Conservation (phyloP, 2,113 vertebrate genomes). For the Papio anubis region DNA sequence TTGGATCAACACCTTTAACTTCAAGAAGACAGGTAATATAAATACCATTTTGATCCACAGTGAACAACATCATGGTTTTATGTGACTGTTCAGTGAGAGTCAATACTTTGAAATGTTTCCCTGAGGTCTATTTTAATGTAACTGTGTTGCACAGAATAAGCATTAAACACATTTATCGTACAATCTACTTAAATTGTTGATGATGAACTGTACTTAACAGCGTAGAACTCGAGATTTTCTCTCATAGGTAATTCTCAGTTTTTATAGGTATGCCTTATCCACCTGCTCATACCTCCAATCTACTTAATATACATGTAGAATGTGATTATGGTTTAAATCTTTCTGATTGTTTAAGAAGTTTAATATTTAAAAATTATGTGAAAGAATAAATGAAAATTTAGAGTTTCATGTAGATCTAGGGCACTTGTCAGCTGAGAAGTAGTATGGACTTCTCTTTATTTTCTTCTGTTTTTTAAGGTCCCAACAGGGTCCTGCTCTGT, state of each 20-base stretch:
- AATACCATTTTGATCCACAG: not conserved
- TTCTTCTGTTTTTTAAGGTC: no score
- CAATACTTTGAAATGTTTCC: slow-evolving; percentile 11
- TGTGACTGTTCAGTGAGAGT: not conserved
- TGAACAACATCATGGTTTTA: not conserved
- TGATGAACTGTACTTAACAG: slow-evolving; percentile 32
- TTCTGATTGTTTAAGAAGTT: not conserved
- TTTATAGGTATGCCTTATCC: not conserved
- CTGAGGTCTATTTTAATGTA: not conserved
- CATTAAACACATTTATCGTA: not conserved
- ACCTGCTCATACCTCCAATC: not conserved
- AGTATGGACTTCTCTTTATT: no score
- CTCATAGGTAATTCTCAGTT: not conserved
- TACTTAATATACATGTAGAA: not conserved
- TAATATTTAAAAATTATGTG: not conserved
- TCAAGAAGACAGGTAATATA: slow-evolving; percentile 83
- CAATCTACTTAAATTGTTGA: slow-evolving; percentile 35
- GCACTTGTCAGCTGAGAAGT: not conserved
- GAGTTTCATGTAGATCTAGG: not conserved
- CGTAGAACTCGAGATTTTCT: not conserved
- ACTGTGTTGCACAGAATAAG: not conserved
- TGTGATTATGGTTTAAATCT: slow-evolving; percentile 1
- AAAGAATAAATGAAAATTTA: slow-evolving; percentile 14
- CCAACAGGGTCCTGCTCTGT: not conserved
- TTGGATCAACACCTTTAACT: slow-evolving; percentile 85